These are phyloP conservation scores for Plecturocebus donacophilus DNA, from an alignment of 2,113 vertebrate species.

Conservation along the genomic window DNA sequence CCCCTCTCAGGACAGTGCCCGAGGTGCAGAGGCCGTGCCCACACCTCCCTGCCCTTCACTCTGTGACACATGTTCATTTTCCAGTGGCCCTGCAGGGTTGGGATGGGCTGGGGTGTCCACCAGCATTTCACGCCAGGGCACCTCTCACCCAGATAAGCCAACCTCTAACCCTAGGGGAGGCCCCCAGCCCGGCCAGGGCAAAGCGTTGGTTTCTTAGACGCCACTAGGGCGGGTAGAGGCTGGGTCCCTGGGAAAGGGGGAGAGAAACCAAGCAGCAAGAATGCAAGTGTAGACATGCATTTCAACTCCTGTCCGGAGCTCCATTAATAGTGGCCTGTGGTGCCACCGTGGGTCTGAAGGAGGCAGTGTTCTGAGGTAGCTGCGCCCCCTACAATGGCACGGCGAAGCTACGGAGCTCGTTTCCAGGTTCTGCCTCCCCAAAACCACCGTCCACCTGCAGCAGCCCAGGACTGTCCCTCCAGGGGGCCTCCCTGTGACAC, in stretches of 20 bases:
- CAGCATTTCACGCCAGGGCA: too few relatives aligned
- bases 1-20: neutral
- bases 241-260: neutral
- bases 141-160: neutral
- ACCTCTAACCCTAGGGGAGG: neutral
- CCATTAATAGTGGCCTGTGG: neutral
- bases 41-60: neutral
- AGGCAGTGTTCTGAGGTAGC: neutral
- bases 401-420: too few relatives aligned
- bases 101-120: neutral
- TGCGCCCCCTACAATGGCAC: neutral
- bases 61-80: neutral
- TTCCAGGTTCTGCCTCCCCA: neutral
- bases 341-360: neutral
- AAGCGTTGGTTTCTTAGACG: neutral
- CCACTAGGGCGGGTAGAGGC: neutral
- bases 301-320: neutral
- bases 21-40: neutral
- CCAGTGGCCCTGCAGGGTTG: neutral
- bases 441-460: too few relatives aligned
- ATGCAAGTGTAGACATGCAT: fast-evolving
- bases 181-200: neutral
- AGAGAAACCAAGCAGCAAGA: neutral
- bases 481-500: fast-evolving
- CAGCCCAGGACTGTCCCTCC: neutral